Percentiles rank a stretch among this genome's conserved stretches.
Conservation (phyloP, 37 sponge, comb jelly and placozoan species). For the Petrosia ficiformis region DNA sequence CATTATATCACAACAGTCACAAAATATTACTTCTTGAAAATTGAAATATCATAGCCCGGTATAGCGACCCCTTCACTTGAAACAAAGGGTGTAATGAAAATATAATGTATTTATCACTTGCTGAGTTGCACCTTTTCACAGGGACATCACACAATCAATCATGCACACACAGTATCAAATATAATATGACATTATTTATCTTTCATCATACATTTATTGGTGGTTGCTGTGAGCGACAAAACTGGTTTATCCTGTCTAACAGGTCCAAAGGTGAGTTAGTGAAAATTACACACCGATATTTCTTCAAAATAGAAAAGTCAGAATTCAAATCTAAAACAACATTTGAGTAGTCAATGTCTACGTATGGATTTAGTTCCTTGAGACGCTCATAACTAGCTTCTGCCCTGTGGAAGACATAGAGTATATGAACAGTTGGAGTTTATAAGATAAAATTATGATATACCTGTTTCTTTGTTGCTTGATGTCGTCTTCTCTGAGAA, state of each 20-base stretch:
- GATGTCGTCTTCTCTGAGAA: constrained; percentile 74
- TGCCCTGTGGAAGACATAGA: constrained; percentile 49
- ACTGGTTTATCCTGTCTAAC: constrained; percentile 65
- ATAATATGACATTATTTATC: neutral
- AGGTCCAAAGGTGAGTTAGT: constrained; percentile 60
- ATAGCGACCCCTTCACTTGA: no score
- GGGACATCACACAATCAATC: no score
- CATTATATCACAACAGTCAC: no score
- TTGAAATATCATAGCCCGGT: no score
- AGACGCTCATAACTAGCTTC: constrained; percentile 61
- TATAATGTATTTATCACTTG: no score
- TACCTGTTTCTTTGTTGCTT: constrained; percentile 53
- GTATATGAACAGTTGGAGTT: neutral
- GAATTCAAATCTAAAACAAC: constrained; percentile 5
- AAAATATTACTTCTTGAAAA: no score
- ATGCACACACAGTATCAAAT: neutral
- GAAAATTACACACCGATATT: constrained; percentile 87
- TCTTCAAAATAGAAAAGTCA: constrained; percentile 48
- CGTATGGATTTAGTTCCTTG: constrained; percentile 94
- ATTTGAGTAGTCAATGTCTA: constrained; percentile 59
- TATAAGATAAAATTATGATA: neutral
- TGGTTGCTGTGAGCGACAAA: constrained; percentile 71
- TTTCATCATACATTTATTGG: constrained; percentile 57
- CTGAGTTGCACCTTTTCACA: no score
- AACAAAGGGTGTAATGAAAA: no score